phyloP scores from a whole-genome alignment of 2,113 vertebrate species.

The Sitta europaea region DNA sequence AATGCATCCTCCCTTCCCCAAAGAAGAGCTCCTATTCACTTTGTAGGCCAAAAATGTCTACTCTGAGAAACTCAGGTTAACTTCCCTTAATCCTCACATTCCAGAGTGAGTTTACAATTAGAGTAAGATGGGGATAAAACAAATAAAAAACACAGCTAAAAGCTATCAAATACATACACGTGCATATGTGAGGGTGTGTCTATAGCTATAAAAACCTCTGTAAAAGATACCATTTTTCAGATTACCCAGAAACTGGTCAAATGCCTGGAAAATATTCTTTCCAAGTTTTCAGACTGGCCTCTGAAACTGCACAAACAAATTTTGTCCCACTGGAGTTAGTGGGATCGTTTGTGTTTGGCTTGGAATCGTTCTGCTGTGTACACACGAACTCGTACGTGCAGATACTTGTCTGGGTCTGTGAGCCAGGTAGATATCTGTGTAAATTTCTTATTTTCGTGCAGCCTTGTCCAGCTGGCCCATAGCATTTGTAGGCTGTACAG shows the following conservation, averaged over 20 bases:
- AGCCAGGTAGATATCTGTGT: constrained; percentile 54
- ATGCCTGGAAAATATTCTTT: constrained; percentile 61
- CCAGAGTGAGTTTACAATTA: not conserved
- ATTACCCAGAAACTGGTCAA: constrained; percentile 51
- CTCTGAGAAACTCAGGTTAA: not conserved
- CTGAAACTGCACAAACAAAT: constrained; percentile 53
- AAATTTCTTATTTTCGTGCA: not conserved
- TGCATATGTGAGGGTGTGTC: not conserved
- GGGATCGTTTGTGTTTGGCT: constrained; percentile 50
- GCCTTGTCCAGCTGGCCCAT: constrained; percentile 37
- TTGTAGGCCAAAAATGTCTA: not conserved
- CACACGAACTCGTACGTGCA: constrained; percentile 31
- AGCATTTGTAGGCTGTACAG: not conserved
- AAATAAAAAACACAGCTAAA: not conserved
- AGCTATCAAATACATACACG: not conserved
- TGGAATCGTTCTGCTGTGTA: not conserved
- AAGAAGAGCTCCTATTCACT: not conserved
- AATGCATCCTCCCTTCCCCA: not conserved
- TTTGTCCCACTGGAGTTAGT: constrained; percentile 34
- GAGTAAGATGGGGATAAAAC: not conserved
- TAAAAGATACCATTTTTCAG: constrained; percentile 17
- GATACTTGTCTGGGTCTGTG: constrained; percentile 26
- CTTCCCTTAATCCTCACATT: constrained; percentile 14
- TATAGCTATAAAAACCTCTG: not conserved
- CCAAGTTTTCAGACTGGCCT: constrained; percentile 31